These are phyloP conservation scores for Tringa solitaria DNA, from an alignment of 2,113 vertebrate genomes.

Conservation along the genomic window DNA sequence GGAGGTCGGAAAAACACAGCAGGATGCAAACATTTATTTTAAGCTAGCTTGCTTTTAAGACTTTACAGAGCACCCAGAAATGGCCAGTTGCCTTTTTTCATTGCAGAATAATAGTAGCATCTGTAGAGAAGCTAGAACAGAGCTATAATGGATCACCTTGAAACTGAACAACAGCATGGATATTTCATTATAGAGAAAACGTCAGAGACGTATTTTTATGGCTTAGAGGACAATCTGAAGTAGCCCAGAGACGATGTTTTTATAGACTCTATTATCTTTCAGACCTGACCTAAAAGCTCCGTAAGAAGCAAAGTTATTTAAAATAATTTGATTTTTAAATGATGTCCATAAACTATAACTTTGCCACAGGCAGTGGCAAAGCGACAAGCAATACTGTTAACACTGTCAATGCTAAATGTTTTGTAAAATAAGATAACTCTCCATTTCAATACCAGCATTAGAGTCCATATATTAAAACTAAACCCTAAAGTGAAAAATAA, in stretches of 20 bases:
- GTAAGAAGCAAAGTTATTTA: slow-evolving; percentile 62
- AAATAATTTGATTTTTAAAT: slow-evolving; percentile 66
- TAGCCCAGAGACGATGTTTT: slow-evolving; percentile 73
- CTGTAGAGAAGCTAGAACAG: not conserved
- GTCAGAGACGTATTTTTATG: slow-evolving; percentile 72
- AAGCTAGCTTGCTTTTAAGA: not conserved
- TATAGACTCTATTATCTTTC: slow-evolving; percentile 69
- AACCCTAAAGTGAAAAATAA: slow-evolving; percentile 65
- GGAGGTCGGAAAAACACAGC: not conserved
- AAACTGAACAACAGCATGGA: slow-evolving; percentile 13
- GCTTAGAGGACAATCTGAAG: slow-evolving; percentile 72
- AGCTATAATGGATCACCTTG: not conserved
- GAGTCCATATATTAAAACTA: slow-evolving; percentile 58
- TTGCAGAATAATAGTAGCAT: not conserved
- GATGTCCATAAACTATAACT: slow-evolving; percentile 44
- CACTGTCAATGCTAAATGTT: slow-evolving; percentile 44
- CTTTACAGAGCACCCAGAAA: not conserved
- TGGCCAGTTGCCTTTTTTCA: not conserved
- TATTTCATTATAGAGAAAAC: slow-evolving; percentile 65
- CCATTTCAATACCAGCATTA: slow-evolving; percentile 45
- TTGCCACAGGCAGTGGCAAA: not conserved
- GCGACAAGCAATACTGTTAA: slow-evolving; percentile 6
- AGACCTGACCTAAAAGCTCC: slow-evolving; percentile 69
- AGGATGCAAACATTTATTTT: slow-evolving; percentile 5
- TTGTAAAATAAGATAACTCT: slow-evolving; percentile 50